These are phyloP conservation scores for Scartelaos histophorus DNA, from an alignment of 2,113 vertebrate species.

Conservation along the genomic window DNA sequence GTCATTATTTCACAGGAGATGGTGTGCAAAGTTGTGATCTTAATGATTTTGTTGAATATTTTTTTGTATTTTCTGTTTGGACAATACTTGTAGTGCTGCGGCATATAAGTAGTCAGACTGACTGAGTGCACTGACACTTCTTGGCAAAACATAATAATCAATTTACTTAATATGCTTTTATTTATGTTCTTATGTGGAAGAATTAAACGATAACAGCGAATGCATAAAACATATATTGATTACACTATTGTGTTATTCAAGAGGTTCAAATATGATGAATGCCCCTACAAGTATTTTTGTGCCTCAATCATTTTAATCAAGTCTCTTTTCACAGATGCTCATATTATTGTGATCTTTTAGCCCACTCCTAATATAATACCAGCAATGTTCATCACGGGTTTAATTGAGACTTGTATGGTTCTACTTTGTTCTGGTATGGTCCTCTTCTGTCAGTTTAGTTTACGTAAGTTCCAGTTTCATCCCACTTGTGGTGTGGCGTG, in stretches of 20 bases:
- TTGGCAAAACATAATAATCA: not conserved
- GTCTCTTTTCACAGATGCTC: conserved; percentile 21
- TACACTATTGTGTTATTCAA: conserved; percentile 53
- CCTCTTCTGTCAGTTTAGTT: not conserved
- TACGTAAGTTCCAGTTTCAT: not conserved
- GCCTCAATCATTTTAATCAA: conserved; percentile 48
- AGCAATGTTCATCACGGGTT: not conserved
- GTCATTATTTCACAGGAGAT: too few relatives aligned
- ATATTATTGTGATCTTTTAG: conserved; percentile 15
- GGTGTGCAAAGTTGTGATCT: not conserved
- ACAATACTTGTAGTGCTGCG: too few relatives aligned
- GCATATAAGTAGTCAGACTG: not conserved
- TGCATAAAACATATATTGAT: conserved; percentile 51
- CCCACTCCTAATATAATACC: not conserved
- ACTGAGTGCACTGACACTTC: too few relatives aligned
- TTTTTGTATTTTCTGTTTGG: not conserved
- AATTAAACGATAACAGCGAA: conserved; percentile 36
- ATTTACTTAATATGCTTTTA: not conserved
- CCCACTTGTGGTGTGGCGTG: not conserved
- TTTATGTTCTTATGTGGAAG: conserved; percentile 1
- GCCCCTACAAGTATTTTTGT: conserved; percentile 36
- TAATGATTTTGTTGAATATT: not conserved
- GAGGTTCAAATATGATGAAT: conserved; percentile 38
- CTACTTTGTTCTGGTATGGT: not conserved
- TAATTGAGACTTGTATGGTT: not conserved